These are phyloP conservation scores for Lemur catta DNA, from an alignment of 2,797 vertebrate species.

Conservation along the genomic window DNA sequence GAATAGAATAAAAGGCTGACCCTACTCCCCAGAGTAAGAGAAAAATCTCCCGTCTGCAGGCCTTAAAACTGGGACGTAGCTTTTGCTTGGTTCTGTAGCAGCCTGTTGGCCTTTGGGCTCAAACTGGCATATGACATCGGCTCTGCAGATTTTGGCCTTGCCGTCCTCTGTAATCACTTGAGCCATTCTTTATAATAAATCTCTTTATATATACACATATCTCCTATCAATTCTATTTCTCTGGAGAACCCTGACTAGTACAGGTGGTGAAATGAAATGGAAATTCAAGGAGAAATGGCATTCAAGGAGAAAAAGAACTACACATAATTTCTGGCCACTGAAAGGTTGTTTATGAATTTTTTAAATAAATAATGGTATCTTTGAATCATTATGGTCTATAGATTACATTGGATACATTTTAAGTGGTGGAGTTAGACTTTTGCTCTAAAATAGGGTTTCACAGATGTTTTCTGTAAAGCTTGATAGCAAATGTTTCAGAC, in stretches of 20 bases:
- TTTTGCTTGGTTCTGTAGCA: background rate
- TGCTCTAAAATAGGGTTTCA: background rate
- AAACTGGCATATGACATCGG: background rate
- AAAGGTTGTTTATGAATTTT: background rate
- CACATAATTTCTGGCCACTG: background rate
- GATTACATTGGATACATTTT: background rate
- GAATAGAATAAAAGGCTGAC: background rate
- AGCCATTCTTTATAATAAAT: background rate
- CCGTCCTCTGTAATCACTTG: background rate
- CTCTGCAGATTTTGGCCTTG: background rate
- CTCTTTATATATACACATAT: background rate
- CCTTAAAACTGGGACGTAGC: background rate
- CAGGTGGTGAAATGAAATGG: background rate
- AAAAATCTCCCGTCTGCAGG: background rate
- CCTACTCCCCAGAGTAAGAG: background rate
- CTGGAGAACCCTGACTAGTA: background rate
- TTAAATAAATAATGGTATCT: background rate
- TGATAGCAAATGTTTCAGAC: background rate
- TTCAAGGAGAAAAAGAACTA: background rate
- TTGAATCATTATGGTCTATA: background rate
- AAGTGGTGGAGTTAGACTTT: background rate
- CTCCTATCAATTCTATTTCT: background rate
- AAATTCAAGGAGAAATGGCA: background rate
- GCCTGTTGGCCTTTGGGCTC: background rate
- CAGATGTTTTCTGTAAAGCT: background rate